phyloP scores from a whole-genome alignment of 23 tunicate species.

The Diplosoma virens region DNA sequence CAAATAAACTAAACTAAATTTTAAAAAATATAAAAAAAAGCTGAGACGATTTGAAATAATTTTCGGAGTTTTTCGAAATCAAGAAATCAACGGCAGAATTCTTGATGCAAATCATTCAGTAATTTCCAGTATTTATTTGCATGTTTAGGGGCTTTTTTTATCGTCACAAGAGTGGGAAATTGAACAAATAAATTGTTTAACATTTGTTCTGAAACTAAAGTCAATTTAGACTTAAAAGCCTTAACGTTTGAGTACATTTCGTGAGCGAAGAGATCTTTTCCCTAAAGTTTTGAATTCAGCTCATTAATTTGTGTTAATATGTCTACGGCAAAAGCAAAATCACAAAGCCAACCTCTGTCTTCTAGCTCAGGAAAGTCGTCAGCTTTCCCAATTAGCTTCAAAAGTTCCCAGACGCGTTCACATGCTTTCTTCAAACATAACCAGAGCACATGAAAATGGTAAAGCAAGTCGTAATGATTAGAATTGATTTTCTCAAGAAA shows the following conservation, averaged over 20 bases:
- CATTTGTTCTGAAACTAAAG: constrained; percentile 20
- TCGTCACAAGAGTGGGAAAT: constrained; percentile 16
- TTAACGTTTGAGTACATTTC: too few relatives aligned
- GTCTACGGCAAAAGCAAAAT: constrained; percentile 30
- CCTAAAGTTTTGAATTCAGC: constrained; percentile 27
- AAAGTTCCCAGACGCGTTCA: constrained; percentile 26
- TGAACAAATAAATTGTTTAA: constrained; percentile 3
- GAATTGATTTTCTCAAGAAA: constrained; percentile 30
- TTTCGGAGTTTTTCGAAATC: too few relatives aligned
- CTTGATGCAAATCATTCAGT: constrained; percentile 22
- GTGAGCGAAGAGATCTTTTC: constrained; percentile 24
- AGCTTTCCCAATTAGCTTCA: constrained; percentile 26
- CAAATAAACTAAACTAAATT: too few relatives aligned
- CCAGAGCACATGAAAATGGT: constrained; percentile 37
- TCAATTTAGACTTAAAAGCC: constrained; percentile 17
- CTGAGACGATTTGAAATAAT: constrained; percentile 15
- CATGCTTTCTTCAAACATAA: constrained; percentile 30
- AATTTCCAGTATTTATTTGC: constrained; percentile 13
- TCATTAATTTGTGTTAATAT: constrained; percentile 31
- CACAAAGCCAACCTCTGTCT: constrained; percentile 27
- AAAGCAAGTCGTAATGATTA: constrained; percentile 26
- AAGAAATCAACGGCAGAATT: constrained; percentile 34
- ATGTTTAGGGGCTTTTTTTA: constrained; percentile 16
- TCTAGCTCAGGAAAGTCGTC: constrained; percentile 25
- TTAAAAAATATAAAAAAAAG: too few relatives aligned